Conservation (phyloP, 2,888 invertebrate genomes). For the Xiphydria camelus region DNA sequence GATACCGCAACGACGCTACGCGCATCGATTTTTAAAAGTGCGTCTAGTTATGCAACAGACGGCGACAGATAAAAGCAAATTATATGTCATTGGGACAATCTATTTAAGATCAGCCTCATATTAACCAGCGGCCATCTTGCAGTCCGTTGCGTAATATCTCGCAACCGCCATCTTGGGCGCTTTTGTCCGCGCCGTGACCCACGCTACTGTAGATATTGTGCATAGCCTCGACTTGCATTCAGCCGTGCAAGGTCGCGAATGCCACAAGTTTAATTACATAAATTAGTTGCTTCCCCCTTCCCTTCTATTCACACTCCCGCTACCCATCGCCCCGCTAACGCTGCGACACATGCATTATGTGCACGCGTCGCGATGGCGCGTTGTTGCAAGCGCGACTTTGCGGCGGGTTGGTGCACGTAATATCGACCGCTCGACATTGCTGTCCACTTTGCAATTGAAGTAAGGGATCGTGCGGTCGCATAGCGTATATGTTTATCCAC, state of each 20-base stretch:
- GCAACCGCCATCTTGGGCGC: slow-evolving; percentile 33
- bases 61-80: slow-evolving; percentile 38
- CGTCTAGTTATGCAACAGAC: slow-evolving; percentile 10
- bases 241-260: slow-evolving; percentile 49
- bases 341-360: background rate
- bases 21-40: slow-evolving; percentile 4
- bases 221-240: slow-evolving; percentile 32
- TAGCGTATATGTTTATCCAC: too few relatives aligned
- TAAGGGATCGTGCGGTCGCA: too few relatives aligned
- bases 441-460: too few relatives aligned
- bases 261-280: slow-evolving; percentile 51
- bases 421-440: too few relatives aligned
- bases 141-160: slow-evolving; percentile 28
- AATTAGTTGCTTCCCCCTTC: slow-evolving; percentile 39
- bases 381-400: too few relatives aligned
- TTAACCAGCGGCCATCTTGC: slow-evolving; percentile 33
- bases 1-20: background rate
- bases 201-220: slow-evolving; percentile 20
- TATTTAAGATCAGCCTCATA: slow-evolving; percentile 49
- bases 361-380: too few relatives aligned
- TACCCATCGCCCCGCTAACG: background rate
- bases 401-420: too few relatives aligned
- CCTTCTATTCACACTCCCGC: slow-evolving; percentile 15
- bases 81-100: slow-evolving; percentile 48
- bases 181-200: slow-evolving; percentile 20